Conservation (phyloP, 2,113 vertebrate genomes). For the Perca flavescens region DNA sequence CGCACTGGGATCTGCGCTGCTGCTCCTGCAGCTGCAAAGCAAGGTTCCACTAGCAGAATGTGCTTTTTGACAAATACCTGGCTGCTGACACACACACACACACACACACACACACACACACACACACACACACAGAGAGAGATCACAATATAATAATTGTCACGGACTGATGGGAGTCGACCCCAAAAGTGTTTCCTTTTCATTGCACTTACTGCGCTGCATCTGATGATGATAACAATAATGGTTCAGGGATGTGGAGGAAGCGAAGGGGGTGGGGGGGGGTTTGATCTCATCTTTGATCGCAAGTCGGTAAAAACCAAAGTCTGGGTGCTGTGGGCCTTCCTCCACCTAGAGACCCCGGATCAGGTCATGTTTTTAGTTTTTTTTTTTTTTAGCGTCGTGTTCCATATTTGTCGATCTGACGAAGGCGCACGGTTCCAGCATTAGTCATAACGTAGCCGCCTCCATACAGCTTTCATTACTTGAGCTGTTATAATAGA, state of each 20-base stretch:
- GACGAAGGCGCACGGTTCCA: constrained; percentile 64
- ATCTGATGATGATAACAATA: constrained; percentile 41
- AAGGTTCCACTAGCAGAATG: constrained; percentile 21
- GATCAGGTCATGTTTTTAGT: constrained; percentile 37
- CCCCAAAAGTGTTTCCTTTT: constrained; percentile 22
- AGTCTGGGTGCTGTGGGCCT: constrained; percentile 31
- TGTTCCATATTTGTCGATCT: constrained; percentile 67
- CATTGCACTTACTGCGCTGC: neutral
- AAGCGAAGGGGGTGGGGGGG: neutral
- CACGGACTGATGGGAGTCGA: neutral
- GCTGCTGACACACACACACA: constrained; percentile 2
- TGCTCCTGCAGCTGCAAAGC: constrained; percentile 63
- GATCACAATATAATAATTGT: constrained; percentile 1
- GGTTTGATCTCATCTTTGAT: constrained; percentile 63
- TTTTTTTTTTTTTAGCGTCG: constrained; percentile 44
- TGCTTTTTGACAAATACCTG: constrained; percentile 56
- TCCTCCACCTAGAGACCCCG: constrained; percentile 44
- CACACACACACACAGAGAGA: neutral
- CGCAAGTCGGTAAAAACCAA: constrained; percentile 43
- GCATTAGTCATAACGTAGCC: constrained; percentile 78
- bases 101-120: constrained; percentile 10
- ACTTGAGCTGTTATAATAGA: constrained; percentile 67
- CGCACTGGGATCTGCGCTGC: constrained; percentile 45
- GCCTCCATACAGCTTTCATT: constrained; percentile 73
- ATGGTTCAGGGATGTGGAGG: constrained; percentile 56